Evolutionary conservation across 2,113 vertebrate genomes (phyloP).

Genomic region (Damaliscus lunatus): DNA sequence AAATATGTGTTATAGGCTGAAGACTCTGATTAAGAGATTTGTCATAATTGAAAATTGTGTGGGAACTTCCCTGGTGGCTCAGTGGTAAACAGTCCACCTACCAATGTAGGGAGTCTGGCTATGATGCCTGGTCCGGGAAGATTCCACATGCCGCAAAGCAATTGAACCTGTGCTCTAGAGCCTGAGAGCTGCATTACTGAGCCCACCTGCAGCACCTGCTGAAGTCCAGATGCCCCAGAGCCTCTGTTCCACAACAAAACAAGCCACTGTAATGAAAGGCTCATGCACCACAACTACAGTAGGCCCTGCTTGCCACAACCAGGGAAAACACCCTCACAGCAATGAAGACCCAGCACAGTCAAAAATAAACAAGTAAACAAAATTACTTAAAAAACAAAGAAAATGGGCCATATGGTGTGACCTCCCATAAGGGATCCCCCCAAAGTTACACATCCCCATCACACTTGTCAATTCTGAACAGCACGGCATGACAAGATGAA

Average conservation of each 20-base stretch:
- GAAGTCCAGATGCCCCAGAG: background rate
- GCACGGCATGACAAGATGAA: fast-evolving
- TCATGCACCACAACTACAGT: fast-evolving
- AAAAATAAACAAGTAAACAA: background rate
- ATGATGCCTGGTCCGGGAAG: background rate
- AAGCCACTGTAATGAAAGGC: background rate
- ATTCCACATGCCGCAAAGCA: background rate
- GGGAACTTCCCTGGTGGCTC: background rate
- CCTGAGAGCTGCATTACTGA: background rate
- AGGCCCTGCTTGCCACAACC: background rate
- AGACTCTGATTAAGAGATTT: background rate
- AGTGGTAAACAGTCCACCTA: background rate
- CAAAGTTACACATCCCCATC: fast-evolving
- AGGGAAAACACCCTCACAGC: background rate
- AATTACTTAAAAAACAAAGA: background rate
- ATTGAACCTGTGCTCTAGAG: background rate
- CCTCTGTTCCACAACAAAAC: background rate
- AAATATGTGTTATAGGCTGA: background rate
- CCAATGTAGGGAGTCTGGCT: background rate
- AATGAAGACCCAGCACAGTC: background rate
- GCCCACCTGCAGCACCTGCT: fast-evolving
- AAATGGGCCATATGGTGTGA: background rate
- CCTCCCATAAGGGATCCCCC: background rate
- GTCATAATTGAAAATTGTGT: background rate
- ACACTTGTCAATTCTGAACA: background rate